Evolutionary conservation across 2,797 vertebrate species (phyloP).

Genomic region (Macropodus opercularis): DNA sequence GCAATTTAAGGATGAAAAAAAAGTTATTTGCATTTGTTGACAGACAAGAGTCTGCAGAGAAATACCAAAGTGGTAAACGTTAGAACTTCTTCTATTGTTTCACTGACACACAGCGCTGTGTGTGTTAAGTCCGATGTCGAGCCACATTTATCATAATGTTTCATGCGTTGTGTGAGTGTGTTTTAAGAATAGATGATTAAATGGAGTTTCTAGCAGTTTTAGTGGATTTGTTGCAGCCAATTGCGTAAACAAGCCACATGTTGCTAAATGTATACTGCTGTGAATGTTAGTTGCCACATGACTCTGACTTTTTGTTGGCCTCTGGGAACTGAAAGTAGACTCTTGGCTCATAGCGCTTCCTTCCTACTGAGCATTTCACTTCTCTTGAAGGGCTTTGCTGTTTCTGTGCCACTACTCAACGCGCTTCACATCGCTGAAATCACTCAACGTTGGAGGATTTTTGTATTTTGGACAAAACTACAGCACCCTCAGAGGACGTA

Average conservation of each 20-base stretch:
- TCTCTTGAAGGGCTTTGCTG: conserved; percentile 18
- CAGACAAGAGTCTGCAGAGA: conserved; percentile 44
- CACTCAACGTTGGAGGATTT: neutral
- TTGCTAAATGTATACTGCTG: conserved; percentile 4
- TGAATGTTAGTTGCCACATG: conserved; percentile 8
- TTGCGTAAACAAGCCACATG: neutral
- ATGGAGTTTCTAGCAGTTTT: neutral
- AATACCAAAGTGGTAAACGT: conserved; percentile 48
- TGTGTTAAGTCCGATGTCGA: conserved; percentile 14
- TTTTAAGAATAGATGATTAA: too few relatives aligned
- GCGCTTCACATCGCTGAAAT: neutral
- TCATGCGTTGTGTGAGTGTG: too few relatives aligned
- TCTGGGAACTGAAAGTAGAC: conserved; percentile 62
- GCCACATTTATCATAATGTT: too few relatives aligned
- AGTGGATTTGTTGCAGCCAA: neutral
- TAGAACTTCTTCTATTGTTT: conserved; percentile 36
- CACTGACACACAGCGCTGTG: conserved; percentile 30
- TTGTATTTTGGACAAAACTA: neutral
- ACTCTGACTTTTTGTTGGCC: conserved; percentile 1
- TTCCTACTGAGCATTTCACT: conserved; percentile 23
- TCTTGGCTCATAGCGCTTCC: conserved; percentile 44
- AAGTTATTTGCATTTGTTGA: conserved; percentile 52
- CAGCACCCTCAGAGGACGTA: neutral
- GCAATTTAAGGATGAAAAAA: conserved; percentile 49
- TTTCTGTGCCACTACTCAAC: neutral